These are phyloP conservation scores for Brachionus koreanus DNA, from an alignment of 1,140 invertebrate species.

Conservation along the genomic window DNA sequence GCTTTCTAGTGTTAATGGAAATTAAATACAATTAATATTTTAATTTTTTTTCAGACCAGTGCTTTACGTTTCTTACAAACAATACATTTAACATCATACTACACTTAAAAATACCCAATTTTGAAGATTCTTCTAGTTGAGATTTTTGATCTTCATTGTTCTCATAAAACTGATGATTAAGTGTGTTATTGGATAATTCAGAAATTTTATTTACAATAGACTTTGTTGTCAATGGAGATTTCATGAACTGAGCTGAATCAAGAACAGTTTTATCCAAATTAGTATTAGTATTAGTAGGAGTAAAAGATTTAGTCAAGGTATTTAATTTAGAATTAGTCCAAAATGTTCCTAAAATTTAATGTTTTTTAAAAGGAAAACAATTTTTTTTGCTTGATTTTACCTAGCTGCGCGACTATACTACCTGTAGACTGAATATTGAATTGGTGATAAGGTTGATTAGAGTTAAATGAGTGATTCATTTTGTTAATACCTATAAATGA, in stretches of 20 bases:
- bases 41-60: too few species aligned
- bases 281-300: neutral
- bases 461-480: neutral
- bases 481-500: constrained; percentile 4
- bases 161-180: too few species aligned
- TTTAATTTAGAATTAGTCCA: constrained; percentile 43
- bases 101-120: too few species aligned
- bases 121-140: too few species aligned
- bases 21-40: too few species aligned
- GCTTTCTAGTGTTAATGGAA: too few species aligned
- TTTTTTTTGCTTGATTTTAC: neutral
- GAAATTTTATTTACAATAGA: neutral
- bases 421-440: constrained; percentile 39
- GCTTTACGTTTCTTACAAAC: too few species aligned
- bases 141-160: too few species aligned
- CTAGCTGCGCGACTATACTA: constrained; percentile 33
- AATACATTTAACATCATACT: too few species aligned
- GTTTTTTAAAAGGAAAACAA: neutral
- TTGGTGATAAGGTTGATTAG: neutral
- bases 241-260: neutral
- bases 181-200: neutral
- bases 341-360: constrained; percentile 31
- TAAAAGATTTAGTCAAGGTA: constrained; percentile 14
- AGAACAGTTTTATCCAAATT: neutral
- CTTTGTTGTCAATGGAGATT: neutral